Conservation (phyloP, 2,888 invertebrate genomes). For the Drosophila melanosoma region DNA sequence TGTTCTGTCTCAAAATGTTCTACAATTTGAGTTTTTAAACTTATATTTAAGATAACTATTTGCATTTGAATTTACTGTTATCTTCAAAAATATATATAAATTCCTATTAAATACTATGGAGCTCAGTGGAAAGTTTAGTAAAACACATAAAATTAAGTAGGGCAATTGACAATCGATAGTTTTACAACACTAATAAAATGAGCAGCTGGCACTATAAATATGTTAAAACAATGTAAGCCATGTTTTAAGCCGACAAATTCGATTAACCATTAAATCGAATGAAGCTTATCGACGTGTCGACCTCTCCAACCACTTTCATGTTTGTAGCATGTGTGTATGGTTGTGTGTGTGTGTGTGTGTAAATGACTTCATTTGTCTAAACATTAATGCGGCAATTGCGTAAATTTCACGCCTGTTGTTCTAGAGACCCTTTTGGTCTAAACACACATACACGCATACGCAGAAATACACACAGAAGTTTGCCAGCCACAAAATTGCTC, state of each 20-base stretch:
- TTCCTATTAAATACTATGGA: background rate
- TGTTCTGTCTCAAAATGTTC: background rate
- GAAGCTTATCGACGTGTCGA: constrained; percentile 51
- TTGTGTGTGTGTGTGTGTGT: constrained; percentile 15
- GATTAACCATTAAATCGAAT: constrained; percentile 67
- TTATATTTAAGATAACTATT: background rate
- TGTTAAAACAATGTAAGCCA: constrained; percentile 27
- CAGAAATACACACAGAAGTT: constrained; percentile 3
- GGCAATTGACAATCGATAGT: background rate
- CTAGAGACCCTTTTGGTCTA: constrained; percentile 57
- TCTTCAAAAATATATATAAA: background rate
- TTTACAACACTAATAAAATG: background rate
- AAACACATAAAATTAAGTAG: background rate
- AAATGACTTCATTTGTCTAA: constrained; percentile 71
- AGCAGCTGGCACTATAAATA: constrained; percentile 3
- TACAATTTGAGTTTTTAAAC: background rate
- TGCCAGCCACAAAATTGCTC: constrained; percentile 66
- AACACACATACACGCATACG: constrained; percentile 15
- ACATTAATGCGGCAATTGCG: constrained; percentile 76
- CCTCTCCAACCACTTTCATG: constrained; percentile 46
- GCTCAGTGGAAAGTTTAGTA: background rate
- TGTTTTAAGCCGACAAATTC: constrained; percentile 42
- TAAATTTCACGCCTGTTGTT: constrained; percentile 73
- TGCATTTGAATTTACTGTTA: background rate
- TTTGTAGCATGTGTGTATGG: constrained; percentile 4